These are phyloP conservation scores for Pipistrellus pygmaeus DNA, from an alignment of 2,797 vertebrate species.

Conservation along the genomic window DNA sequence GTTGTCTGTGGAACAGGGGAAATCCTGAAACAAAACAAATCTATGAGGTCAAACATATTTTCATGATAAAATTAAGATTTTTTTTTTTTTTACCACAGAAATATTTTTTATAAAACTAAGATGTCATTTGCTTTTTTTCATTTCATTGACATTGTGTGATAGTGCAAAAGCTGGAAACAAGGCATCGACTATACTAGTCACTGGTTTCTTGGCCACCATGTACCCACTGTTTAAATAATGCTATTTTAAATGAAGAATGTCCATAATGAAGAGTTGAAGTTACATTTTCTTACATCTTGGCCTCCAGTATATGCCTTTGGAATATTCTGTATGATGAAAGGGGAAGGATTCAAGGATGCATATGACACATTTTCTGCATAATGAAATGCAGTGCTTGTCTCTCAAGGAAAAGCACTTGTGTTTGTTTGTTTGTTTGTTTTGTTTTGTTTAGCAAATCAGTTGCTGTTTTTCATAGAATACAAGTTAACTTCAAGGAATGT, in stretches of 20 bases:
- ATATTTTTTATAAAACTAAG: neutral
- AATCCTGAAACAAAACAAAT: neutral
- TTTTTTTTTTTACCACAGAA: neutral
- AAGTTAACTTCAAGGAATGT: neutral
- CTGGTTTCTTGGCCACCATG: neutral
- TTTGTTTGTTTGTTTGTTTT: neutral
- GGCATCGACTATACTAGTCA: fast-evolving
- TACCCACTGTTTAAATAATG: neutral
- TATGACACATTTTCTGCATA: neutral
- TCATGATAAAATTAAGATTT: neutral
- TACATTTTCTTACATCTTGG: neutral
- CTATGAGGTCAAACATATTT: neutral
- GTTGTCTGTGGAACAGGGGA: fast-evolving
- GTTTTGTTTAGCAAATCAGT: neutral
- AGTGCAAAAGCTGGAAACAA: neutral
- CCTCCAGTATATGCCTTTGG: neutral
- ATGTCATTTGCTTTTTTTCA: neutral
- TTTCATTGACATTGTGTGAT: neutral
- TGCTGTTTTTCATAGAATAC: neutral
- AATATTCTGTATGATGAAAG: neutral
- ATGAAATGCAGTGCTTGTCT: neutral
- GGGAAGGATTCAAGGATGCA: neutral
- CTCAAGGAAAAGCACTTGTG: neutral
- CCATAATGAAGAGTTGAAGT: neutral
- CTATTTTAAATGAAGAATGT: neutral